Base-by-base conservation (phyloP, 2,113 vertebrate genomes). In the Balaeniceps rex region DNA sequence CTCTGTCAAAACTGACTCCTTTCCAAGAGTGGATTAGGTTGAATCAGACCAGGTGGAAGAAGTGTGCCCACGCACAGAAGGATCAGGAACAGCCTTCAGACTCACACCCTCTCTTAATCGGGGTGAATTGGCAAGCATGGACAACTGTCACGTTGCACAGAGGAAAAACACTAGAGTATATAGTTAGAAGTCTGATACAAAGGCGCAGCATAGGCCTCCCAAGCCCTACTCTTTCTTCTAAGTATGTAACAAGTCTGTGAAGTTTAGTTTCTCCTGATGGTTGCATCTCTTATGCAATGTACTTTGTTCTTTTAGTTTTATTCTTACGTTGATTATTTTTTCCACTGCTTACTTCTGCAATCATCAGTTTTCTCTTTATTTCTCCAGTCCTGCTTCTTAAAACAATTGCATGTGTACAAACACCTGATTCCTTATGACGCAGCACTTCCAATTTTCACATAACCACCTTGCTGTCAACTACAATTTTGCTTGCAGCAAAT, bases 181-280 rank as follows among this genome's bases (percentile, higher is more conserved):
- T 3, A 60, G 51, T 24, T 7, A 22, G 21, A 10, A 87, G 18
- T 14, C 23, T 60, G 65, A 55, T 33, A 47, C 0, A 0, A 82
- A 90, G 33, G 21, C 5, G 22, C 10, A 76, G 15, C 54, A 51
- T 5, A 26, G 54, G n/a, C 60, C 42, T 91, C 51, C 42, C 76
- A 74, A 87, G 42, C 18, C 44, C 36, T 58, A 10, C 34, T 46
- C 42, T 76, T 82, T 42, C 40, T 66, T 63, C 29, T 42, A 31
- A 60, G 72, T 54, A 38, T 1, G 2, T 21, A 79, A 82, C 29
- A 38, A 47, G 8, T 34, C 19, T 7, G 18, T 40, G 58, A 85
- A 47, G 14, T 44, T 66, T 36, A 54, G n/a, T 61, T 63, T 87
- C 42, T 88, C 21, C 33, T 74, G 11, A 25, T 5, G 9, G 23